Evolutionary conservation across 2,113 vertebrate genomes (phyloP), one percentile per base, ranked within the genome.

Genomic region (Falcunculus frontatus): DNA sequence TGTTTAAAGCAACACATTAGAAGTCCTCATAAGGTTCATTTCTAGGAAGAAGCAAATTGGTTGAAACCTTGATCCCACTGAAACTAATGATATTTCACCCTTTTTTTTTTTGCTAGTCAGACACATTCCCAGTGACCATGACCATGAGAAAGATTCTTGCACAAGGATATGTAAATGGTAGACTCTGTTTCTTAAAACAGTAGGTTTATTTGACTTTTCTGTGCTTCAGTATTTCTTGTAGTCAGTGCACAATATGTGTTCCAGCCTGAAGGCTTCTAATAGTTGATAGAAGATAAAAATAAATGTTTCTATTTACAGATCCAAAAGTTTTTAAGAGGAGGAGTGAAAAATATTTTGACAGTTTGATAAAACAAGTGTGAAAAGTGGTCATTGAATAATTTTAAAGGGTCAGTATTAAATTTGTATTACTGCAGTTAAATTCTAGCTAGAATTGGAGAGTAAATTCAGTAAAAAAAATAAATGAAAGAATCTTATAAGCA

Each of bases 341-440:
- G 10, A 95, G 17, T 64, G 80, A 89, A 91, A 91, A 94, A 95
- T 95, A 37, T 95, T 97, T 96, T 96, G 93, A 96, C 89, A 95
- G 41, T 67, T 95, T 95, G 62, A 75, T 78, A 75, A 92, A 95
- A 56, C 42, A 91, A 87, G 91, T 84, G 87, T 90, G 80, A 96
- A 97, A 97, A 95, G 64, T 87, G 69, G 49, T 41, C 84, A 91
- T 52, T 78, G 63, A 94, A 95, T 87, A 26, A 89, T 84, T 95
- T 84, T 74, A 86, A 94, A 84, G 75, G 79, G 56, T 94, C 68
- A 72, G 22, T 89, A 68, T 87, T 68, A 91, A 78, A 91, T 82
- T 77, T 64, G 30, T 41, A 56, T 84, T 93, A 63, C 52, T 59
- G 9, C 46, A 32, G 47, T 55, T 89, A 84, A 90, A 87, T 70